Conservation (phyloP, 2,797 vertebrate genomes). For the Pogonophryne albipinna region DNA sequence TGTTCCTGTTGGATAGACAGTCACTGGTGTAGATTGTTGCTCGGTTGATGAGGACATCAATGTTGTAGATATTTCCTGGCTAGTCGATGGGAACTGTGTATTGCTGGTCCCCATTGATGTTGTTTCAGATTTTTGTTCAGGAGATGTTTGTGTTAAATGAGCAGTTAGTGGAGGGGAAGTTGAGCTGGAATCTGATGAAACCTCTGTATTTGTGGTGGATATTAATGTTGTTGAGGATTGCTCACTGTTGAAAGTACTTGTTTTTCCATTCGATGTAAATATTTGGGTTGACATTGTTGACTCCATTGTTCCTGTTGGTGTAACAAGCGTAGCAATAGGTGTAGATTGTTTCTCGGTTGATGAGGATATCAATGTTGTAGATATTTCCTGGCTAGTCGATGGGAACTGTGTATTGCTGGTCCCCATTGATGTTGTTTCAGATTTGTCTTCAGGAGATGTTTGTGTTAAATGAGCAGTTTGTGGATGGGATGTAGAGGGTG, state of each 20-base stretch:
- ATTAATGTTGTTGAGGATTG: neutral
- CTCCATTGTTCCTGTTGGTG: too few relatives aligned
- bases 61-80: neutral
- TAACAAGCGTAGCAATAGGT: neutral
- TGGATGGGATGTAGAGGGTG: fast-evolving
- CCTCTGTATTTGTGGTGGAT: neutral
- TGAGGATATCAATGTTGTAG: neutral
- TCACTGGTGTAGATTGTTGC: neutral
- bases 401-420: fast-evolving
- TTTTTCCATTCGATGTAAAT: neutral
- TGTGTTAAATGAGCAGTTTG: neutral
- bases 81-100: too few relatives aligned
- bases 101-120: too few relatives aligned
- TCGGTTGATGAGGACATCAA: neutral
- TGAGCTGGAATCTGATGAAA: neutral
- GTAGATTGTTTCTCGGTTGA: neutral
- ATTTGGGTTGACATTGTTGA: fast-evolving
- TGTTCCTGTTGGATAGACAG: too few relatives aligned
- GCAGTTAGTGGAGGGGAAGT: neutral
- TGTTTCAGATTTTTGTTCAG: too few relatives aligned
- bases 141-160: neutral
- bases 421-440: neutral
- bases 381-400: neutral
- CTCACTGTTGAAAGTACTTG: neutral
- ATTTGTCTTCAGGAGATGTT: neutral